Evolutionary conservation across 2,113 vertebrate genomes (phyloP), one percentile per base, ranked within the genome.

Genomic region (Brachyhypopomus occidentalis): DNA sequence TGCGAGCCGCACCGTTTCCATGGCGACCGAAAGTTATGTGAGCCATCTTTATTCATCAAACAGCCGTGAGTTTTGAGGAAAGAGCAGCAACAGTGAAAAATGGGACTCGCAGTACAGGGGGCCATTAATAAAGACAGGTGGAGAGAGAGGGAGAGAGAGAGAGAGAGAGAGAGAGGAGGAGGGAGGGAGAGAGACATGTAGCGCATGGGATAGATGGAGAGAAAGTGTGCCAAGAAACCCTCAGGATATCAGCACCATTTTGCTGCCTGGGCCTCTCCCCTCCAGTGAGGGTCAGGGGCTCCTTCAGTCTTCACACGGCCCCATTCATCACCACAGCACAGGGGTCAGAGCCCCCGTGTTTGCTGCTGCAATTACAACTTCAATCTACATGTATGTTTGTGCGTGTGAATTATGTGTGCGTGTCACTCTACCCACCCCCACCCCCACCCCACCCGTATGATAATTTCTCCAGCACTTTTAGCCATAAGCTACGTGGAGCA

Each of bases 41-140:
- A 80, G 79, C 81, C 83, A 84, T 87, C 72, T 82, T 88, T 86
- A 87, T 86, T 85, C 84, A 84, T 82, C 82, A 77, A 69, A 79
- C 63, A 14, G 27, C 64, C 36, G 36, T 30, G 17, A 69, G 59
- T 71, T 45, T 82, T 85, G 77, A 74, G 56, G 59, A 69, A 41
- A 79, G 69, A 78, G 70, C 23, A 27, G 72, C 74, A 75, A 55
- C 67, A 64, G 55, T 84, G 83, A 84, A 55, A 82, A 85, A 85
- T 79, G 62, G 62, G n/a, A 71, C 22, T 52, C 75, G 73, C 70
- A 58, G 72, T 17, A 75, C 64, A 30, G 58, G 69, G 20, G 64
- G 36, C 62, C 23, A 82, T 86, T 77, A 83, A 77, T 87, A 84
- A 86, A 67, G 72, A 74, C 48, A 30, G 22, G 64, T 66, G 45